A percentile compares a stretch with the other conserved stretches of the same genome.
Conservation (phyloP, 1,140 invertebrate genomes). For the Rhizoglyphus robini region DNA sequence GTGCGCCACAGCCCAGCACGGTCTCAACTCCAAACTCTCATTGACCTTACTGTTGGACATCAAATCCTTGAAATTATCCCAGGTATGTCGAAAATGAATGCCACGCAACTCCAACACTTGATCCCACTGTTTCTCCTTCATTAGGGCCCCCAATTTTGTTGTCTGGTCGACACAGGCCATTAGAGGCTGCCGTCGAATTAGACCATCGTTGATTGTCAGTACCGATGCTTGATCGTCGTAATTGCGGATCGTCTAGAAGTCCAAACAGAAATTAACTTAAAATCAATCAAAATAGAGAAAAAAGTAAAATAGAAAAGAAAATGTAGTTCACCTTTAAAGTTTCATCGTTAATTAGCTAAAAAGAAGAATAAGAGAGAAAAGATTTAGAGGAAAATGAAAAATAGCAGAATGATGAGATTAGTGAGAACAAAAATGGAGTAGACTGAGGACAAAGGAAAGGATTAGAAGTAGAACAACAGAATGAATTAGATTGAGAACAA, state of each 20-base stretch:
- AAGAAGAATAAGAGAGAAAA: too few relatives aligned
- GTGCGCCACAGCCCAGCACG: conserved; percentile 84
- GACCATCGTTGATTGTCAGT: conserved; percentile 89
- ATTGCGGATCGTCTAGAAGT: too few relatives aligned
- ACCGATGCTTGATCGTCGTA: conserved; percentile 87
- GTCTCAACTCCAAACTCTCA: conserved; percentile 18
- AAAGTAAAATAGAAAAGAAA: too few relatives aligned
- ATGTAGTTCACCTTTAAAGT: conserved; percentile 87
- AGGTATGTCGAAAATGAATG: conserved; percentile 57
- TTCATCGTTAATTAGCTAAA: too few relatives aligned
- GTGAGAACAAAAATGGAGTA: too few relatives aligned
- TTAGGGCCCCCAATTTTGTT: conserved; percentile 73
- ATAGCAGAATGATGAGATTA: too few relatives aligned
- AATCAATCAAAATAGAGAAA: too few relatives aligned
- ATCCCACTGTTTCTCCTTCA: conserved; percentile 78
- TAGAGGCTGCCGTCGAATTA: conserved; percentile 81
- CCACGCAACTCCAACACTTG: conserved; percentile 80
- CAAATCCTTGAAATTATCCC: conserved; percentile 53
- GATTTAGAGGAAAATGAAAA: too few relatives aligned
- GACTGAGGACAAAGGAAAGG: too few relatives aligned
- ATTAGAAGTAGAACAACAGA: too few relatives aligned
- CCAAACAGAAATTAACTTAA: too few relatives aligned
- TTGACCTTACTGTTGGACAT: conserved; percentile 57
- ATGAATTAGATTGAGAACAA: too few relatives aligned
- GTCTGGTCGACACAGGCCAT: conserved; percentile 91